A percentile compares a stretch with the other conserved stretches of the same genome.
Evolutionary conservation across 2,113 vertebrate genomes (phyloP).

Genomic region (Pomatostomus ruficeps): DNA sequence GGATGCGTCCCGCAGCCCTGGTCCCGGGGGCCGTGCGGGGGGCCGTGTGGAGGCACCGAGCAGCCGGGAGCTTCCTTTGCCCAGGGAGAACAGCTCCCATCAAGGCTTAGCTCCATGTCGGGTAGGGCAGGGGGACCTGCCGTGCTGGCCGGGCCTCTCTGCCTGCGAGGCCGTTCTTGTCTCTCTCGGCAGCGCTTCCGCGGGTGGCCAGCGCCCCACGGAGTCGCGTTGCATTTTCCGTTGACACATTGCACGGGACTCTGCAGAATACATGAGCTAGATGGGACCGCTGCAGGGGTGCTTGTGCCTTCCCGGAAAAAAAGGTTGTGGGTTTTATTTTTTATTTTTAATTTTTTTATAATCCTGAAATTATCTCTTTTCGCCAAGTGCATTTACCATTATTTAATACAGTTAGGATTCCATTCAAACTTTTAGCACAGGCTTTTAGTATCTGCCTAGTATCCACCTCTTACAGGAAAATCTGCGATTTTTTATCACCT

Average conservation of each 20-base stretch:
- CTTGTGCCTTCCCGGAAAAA: not conserved
- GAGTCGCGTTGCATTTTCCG: not conserved
- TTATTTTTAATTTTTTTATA: no score
- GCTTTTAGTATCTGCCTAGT: not conserved
- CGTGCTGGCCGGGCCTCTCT: not conserved
- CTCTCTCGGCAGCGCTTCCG: not conserved
- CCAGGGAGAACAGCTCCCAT: not conserved
- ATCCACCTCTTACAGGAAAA: not conserved
- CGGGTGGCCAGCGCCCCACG: not conserved
- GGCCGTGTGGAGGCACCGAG: no score
- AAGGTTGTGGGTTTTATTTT: not conserved
- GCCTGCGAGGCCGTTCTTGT: not conserved
- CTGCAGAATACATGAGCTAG: not conserved
- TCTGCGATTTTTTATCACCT: not conserved
- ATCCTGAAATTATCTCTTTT: not conserved
- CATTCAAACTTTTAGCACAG: not conserved
- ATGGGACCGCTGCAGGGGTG: not conserved
- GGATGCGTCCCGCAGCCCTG: not conserved
- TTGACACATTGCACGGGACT: not conserved
- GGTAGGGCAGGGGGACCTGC: not conserved
- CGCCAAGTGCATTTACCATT: not conserved
- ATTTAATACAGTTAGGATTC: not conserved
- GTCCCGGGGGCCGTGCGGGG: not conserved
- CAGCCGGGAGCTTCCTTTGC: not conserved
- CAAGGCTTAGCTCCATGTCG: fast-evolving